phyloP scores from a whole-genome alignment of 2,888 invertebrate genomes.

The Pseudococcus longispinus region DNA sequence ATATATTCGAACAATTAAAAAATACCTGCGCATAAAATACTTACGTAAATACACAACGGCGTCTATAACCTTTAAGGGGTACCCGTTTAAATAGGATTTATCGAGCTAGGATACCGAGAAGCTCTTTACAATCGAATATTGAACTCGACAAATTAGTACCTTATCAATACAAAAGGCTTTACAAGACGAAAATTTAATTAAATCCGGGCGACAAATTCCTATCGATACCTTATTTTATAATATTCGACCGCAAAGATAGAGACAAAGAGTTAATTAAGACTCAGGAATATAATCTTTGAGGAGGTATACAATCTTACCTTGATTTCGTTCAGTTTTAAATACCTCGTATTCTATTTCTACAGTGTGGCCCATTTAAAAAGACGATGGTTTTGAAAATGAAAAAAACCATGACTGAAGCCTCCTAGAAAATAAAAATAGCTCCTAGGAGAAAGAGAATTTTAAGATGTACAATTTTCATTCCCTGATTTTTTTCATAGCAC shows the following conservation, averaged over 20 bases:
- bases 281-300: background rate
- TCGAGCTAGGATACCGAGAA: background rate
- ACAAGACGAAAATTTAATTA: slow-evolving; percentile 11
- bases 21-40: background rate
- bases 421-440: too few species aligned
- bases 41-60: background rate
- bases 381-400: too few species aligned
- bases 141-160: background rate
- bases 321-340: background rate
- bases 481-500: too few species aligned
- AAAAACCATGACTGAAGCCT: too few species aligned
- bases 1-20: background rate
- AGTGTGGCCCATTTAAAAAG: too few species aligned
- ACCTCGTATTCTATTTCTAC: background rate
- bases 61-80: background rate
- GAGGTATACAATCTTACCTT: too few species aligned
- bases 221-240: background rate
- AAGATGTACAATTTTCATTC: too few species aligned
- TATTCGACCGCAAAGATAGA: background rate
- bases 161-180: background rate
- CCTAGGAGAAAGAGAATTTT: too few species aligned
- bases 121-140: background rate
- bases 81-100: background rate
- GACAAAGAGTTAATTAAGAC: background rate
- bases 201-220: background rate